These are phyloP conservation scores for Trialeurodes vaporariorum DNA, from an alignment of 1,140 invertebrate species.

Conservation along the genomic window DNA sequence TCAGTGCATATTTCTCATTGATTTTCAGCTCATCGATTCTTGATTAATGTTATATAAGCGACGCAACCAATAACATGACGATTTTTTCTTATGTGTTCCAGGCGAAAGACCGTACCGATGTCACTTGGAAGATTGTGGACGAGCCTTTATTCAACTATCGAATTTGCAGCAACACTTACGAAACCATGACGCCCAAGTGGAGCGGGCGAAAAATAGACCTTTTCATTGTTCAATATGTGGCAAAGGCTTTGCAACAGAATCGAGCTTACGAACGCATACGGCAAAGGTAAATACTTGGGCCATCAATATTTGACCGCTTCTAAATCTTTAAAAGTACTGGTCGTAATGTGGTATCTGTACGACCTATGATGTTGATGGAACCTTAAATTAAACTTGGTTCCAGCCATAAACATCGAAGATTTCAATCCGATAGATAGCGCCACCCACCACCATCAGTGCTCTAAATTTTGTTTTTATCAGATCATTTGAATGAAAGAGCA, in stretches of 20 bases:
- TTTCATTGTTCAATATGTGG: constrained; percentile 95
- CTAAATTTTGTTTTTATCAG: too few species aligned
- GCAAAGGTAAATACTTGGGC: constrained; percentile 63
- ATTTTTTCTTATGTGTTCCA: constrained; percentile 34
- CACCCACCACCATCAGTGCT: too few species aligned
- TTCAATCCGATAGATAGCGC: too few species aligned
- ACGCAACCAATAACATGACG: constrained; percentile 3
- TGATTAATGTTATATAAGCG: not conserved
- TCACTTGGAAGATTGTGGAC: constrained; percentile 85
- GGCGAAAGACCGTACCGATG: constrained; percentile 95
- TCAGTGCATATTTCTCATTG: too few species aligned
- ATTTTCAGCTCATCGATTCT: constrained; percentile 3
- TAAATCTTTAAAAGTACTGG: too few species aligned
- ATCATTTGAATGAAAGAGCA: too few species aligned
- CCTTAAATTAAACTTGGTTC: too few species aligned
- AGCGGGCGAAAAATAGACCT: constrained; percentile 85
- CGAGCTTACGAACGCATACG: constrained; percentile 85
- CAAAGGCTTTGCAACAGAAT: constrained; percentile 92
- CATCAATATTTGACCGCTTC: too few species aligned
- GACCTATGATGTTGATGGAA: too few species aligned
- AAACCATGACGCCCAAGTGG: constrained; percentile 91
- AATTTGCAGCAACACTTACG: constrained; percentile 93
- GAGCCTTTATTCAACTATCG: constrained; percentile 93
- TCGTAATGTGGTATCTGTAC: too few species aligned
- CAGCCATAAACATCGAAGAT: too few species aligned